A percentile compares a stretch with the other conserved stretches of the same genome.
phyloP scores from a whole-genome alignment of 2,113 vertebrate species.

The Deroptyus accipitrinus region DNA sequence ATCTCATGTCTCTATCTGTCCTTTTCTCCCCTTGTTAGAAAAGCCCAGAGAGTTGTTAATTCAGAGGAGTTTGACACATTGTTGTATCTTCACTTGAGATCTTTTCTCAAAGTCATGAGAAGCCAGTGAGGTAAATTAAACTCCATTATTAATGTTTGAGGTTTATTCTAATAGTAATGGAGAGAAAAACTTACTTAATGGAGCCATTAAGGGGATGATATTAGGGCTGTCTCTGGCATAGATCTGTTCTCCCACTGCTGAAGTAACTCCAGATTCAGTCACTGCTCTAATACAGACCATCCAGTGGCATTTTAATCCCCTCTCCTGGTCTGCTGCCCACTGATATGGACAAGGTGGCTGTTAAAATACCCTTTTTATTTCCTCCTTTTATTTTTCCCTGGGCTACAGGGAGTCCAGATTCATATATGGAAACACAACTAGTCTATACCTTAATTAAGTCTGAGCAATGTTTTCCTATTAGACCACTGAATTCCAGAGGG shows the following conservation, averaged over 20 bases:
- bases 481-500: neutral
- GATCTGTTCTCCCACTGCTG: neutral
- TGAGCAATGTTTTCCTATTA: neutral
- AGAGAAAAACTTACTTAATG: conserved; percentile 23
- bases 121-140: conserved; percentile 40
- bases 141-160: conserved; percentile 35
- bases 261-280: neutral
- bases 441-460: neutral
- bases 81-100: neutral
- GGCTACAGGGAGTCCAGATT: neutral
- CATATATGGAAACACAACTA: neutral
- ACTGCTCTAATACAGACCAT: neutral
- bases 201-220: neutral
- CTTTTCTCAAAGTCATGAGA: neutral
- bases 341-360: neutral
- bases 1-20: conserved; percentile 62
- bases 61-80: conserved; percentile 23
- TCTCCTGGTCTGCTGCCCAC: neutral
- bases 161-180: neutral
- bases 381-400: neutral
- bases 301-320: neutral
- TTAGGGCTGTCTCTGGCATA: neutral
- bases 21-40: conserved; percentile 47
- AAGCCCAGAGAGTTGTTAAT: conserved; percentile 32
- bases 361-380: neutral